Base-by-base conservation (phyloP, 2,797 vertebrate genomes). In the Pitangus sulphuratus region DNA sequence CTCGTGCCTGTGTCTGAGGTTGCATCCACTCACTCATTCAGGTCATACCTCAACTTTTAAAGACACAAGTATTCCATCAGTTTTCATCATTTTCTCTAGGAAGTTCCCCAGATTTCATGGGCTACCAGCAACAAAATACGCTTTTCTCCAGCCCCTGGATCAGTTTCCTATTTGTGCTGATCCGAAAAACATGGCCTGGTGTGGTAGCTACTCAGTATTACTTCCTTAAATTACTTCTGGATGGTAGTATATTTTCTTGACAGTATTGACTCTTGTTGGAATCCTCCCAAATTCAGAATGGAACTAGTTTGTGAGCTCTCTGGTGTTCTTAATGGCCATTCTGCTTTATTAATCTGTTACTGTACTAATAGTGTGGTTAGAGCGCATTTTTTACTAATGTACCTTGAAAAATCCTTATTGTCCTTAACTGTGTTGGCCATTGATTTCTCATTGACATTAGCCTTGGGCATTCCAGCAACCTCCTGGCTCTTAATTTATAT, bases 381-480 rank as follows among this genome's bases (percentile, higher is more conserved):
- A 93, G 90, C 22, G 31, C 62, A 72, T 79, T 95, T 95, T 60
- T 90, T 96, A 44, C 74, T 96, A 93, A 96, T 93, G 77, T 89
- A 94, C 80, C 86, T 95, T 93, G 93, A 95, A 94, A 93, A 95
- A 84, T 95, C 85, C 80, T 92, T 94, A 74, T 90, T 97, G 93
- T 95, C 88, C 66, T 87, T 95, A 92, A 94, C 93, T 90, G 77
- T 90, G 92, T 90, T 90, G 88, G 66, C 66, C 86, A 95, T 94
- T 93, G 95, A 96, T 95, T 96, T 95, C 83, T 95, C 76, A 85
- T 42, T 90, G 94, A 87, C 2, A 12, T 88, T 90, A 70, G 70
- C 85, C 61, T 95, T 69, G 51, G 94, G 91, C 87, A 75, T 78
- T 84, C 70, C 47, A 88, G 48, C 66, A 88, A 45, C 93, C 87